Conservation (phyloP, 2,113 vertebrate genomes). For the Chlamydotis undulata region DNA sequence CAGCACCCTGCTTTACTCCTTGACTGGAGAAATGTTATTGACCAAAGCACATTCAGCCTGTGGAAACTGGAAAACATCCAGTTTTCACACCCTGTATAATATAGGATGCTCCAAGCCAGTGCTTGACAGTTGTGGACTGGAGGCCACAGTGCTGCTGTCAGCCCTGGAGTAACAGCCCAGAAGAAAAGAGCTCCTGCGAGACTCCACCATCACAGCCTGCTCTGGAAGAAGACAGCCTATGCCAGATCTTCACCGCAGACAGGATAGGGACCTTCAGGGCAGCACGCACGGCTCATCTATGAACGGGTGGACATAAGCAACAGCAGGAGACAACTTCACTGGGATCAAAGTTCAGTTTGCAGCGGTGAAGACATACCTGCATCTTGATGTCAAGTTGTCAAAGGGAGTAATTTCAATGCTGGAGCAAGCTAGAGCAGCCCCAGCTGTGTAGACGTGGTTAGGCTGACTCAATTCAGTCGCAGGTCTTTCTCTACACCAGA, state of each 20-base stretch:
- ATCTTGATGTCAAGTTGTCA: not conserved
- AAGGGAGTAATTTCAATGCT: not conserved
- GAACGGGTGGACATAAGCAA: not conserved
- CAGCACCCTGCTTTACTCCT: not conserved
- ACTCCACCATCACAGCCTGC: not conserved
- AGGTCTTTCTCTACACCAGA: not conserved
- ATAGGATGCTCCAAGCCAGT: not conserved
- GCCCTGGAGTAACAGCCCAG: not conserved
- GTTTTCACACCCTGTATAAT: not conserved
- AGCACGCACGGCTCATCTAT: not conserved
- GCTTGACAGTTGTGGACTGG: not conserved
- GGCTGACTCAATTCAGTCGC: not conserved
- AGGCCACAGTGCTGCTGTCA: not conserved
- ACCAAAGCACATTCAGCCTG: not conserved
- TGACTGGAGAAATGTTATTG: not conserved
- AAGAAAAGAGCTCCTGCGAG: not conserved
- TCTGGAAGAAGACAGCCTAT: not conserved
- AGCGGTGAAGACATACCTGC: rapidly evolving
- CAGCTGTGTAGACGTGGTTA: not conserved
- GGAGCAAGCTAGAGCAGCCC: not conserved
- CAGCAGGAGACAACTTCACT: not conserved
- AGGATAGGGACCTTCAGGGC: not conserved
- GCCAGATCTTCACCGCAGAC: not conserved
- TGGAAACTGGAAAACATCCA: too few relatives aligned
- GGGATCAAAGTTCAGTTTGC: not conserved